These are phyloP conservation scores for Cygnus atratus DNA, from an alignment of 2,113 vertebrate species.

Conservation along the genomic window DNA sequence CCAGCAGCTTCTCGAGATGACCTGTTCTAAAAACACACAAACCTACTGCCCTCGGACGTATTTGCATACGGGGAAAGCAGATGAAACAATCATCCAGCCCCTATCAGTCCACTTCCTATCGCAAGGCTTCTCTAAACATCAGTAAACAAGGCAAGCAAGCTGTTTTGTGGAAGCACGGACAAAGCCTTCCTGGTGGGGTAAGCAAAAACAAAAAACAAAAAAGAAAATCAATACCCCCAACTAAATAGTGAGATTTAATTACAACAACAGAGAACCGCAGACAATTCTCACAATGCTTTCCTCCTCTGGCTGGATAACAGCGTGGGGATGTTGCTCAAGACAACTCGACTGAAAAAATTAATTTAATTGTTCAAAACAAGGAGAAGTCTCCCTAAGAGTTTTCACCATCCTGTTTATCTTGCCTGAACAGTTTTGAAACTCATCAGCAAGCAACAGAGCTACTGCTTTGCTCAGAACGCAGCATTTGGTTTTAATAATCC, in stretches of 20 bases:
- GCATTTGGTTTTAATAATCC: not conserved
- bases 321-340: not conserved
- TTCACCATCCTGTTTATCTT: constrained; percentile 39
- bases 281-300: not conserved
- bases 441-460: constrained; percentile 16
- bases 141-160: constrained; percentile 22
- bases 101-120: not conserved
- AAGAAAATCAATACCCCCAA: constrained; percentile 13
- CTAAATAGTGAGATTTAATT: constrained; percentile 9
- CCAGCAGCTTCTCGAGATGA: constrained; percentile 7
- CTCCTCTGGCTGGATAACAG: not conserved
- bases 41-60: constrained; percentile 47
- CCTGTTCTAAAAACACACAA: constrained; percentile 55
- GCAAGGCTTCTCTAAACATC: not conserved
- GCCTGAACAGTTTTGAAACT: constrained; percentile 42
- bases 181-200: not conserved
- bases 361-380: constrained; percentile 1
- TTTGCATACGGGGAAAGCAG: constrained; percentile 7
- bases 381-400: not conserved
- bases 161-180: not conserved
- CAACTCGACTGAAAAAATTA: not conserved
- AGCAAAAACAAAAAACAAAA: not conserved
- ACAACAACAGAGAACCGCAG: not conserved
- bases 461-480: not conserved
- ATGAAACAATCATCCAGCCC: not conserved